Base-by-base conservation (phyloP, 1,140 invertebrate species). In the Euschistus heros region DNA sequence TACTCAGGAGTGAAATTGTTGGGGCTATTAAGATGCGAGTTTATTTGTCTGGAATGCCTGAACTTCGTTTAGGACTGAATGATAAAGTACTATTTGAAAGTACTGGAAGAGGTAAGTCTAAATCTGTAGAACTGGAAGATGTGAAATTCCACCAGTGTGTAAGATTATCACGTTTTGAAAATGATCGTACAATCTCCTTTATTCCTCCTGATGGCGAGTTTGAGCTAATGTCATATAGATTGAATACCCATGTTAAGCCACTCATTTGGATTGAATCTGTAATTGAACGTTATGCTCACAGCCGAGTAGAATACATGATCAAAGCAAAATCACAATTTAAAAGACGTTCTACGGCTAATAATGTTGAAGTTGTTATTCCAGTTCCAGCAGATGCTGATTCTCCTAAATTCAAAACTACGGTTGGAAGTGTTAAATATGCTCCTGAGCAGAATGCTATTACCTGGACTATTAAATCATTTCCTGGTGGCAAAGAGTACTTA, bases 111-210 rank as follows among this genome's bases (percentile, higher is more conserved):
- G 96, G 95, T 0, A 99, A 98, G 78, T 97, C 92, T 22, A 99
- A 99, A 76, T 97, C 94, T 22, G 97, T 99, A 0, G 97, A 99
- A 77, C 76, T 99, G 46, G 97, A 99, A 78, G 97, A 99, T 79
- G 94, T 98, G 0, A 99, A 99, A 76, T 99, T 99, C 74, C 97
- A 99, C 77, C 97, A 99, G 74, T 99, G 97, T 77, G 97, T 99
- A 0, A 81, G 97, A 68, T 76, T 99, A 59, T 98, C 97, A 0
- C 77, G 90, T 59, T 99, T 99, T 80, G 97, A 99, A 75, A 99
- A 98, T 75, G 97, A 99, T 74, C 83, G 97, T 46, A 98, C 95
- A 0, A 99, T 99, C 69, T 97, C 94, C 0, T 99, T 99, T 72
- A 97, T 98, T 73, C 97, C 97, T 50, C 97, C 97, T 0, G 97